Evolutionary conservation across 2,888 invertebrate species (phyloP).

Genomic region (Beris chalybata): DNA sequence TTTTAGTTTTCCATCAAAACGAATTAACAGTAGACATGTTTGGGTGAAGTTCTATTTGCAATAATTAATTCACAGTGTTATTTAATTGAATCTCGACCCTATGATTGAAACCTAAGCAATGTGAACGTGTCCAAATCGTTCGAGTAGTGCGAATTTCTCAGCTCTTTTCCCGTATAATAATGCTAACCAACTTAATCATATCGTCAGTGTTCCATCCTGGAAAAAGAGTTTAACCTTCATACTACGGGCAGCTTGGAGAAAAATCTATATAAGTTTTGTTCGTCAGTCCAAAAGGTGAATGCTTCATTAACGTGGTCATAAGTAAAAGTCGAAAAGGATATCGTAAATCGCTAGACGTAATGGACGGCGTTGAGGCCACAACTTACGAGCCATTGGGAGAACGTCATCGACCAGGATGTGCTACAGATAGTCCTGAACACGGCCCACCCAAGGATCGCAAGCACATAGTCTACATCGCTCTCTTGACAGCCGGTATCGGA

Average conservation of each 20-base stretch:
- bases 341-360: conserved; percentile 26
- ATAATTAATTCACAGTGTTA: not conserved
- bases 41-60: conserved; percentile 10
- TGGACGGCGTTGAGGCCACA: conserved; percentile 51
- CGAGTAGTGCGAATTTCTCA: not conserved
- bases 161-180: not conserved
- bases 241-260: too few relatives aligned
- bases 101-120: not conserved
- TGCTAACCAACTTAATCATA: too few relatives aligned
- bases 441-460: conserved; percentile 55
- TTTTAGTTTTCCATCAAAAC: conserved; percentile 39
- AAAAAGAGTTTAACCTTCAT: too few relatives aligned
- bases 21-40: conserved; percentile 15
- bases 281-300: too few relatives aligned
- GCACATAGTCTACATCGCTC: conserved; percentile 54
- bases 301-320: not conserved
- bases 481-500: conserved; percentile 84
- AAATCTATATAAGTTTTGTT: too few relatives aligned
- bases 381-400: conserved; percentile 56
- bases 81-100: not conserved
- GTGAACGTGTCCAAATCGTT: not conserved
- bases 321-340: not conserved
- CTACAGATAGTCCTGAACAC: conserved; percentile 55
- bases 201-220: too few relatives aligned
- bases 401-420: conserved; percentile 46